Percentiles rank a stretch among this genome's conserved stretches.
These are phyloP conservation scores for Sciurus vulgaris DNA, from an alignment of 2,797 vertebrate species.

Conservation along the genomic window DNA sequence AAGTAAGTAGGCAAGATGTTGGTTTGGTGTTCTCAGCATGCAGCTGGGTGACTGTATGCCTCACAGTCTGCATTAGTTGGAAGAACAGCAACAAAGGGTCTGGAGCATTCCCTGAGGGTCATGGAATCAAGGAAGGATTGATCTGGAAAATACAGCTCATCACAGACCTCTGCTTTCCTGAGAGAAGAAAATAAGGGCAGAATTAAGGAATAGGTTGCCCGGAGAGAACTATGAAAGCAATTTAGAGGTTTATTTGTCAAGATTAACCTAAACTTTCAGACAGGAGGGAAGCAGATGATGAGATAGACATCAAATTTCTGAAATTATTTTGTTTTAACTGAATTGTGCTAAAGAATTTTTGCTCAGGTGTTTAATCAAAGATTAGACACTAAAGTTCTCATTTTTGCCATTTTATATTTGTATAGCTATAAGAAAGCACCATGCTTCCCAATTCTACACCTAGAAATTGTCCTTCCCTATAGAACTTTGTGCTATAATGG, in stretches of 20 bases:
- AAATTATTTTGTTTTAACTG: conserved; percentile 6
- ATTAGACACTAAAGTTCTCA: background rate
- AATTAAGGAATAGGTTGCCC: background rate
- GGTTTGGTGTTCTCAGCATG: background rate
- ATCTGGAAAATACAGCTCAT: background rate
- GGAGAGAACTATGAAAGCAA: background rate
- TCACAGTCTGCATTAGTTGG: background rate
- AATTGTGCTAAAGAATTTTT: background rate
- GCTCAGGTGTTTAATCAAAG: background rate
- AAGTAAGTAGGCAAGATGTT: background rate
- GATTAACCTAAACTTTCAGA: background rate
- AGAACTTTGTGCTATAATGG: background rate
- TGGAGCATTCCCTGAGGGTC: background rate
- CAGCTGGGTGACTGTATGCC: background rate
- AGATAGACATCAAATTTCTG: background rate
- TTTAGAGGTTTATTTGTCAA: conserved; percentile 29
- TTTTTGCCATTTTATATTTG: background rate
- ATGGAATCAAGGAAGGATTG: background rate
- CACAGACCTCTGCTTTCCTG: background rate
- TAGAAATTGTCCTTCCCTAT: background rate
- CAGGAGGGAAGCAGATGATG: background rate
- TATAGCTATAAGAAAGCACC: background rate
- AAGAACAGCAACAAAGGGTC: background rate
- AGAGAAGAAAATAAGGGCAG: background rate
- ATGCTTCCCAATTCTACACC: background rate